Base-by-base conservation (phyloP, 1,140 invertebrate species). In the Caerostris darwini region DNA sequence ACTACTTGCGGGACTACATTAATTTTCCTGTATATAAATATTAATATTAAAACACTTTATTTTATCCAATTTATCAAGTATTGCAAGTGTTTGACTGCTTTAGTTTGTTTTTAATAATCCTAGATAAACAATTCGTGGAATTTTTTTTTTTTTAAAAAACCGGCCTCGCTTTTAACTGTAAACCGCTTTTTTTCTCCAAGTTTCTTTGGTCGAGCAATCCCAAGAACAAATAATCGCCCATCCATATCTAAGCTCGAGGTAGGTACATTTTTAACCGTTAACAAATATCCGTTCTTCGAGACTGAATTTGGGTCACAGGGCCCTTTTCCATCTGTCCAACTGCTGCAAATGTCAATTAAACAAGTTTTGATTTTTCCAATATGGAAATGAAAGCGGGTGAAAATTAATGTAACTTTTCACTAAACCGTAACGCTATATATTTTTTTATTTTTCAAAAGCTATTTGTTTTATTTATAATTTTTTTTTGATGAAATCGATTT, bases 161-260 rank as follows among this genome's bases (percentile, higher is more conserved):
- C 12, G 8, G 54, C 53, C 7, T 34, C 17, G 57, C n/a, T 57
- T 8, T 10, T 7, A 3, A 77, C 12, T 34, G 6, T 54, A 7
- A 57, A n/a, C 8, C 7, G 7, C 6, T 17, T 87, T 5, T 53
- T 17, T 12, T 53, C 5, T 14, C 7, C 17, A 67, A n/a, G 50
- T 53, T 50, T 88, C 19, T 53, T 34, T 85, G 67, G 7, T 10
- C 61, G 19, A 59, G 7, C n/a, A 81, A 82, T 61, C 8, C 10
- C 58, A 53, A 59, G 69, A 91, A 83, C 71, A 82, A 82, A 61
- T 34, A 12, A 17, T 61, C 54, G 77, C 17, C 58, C 90, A 91
- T 91, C 90, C 90, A 53, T 81, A 56, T 91, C 69, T 64, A 91
- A 91, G 71, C 5, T 69, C 58, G 86, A 64, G 12, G 64, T 64